Conservation (phyloP, 2,888 invertebrate species). For the Stegana nigrithorax region DNA sequence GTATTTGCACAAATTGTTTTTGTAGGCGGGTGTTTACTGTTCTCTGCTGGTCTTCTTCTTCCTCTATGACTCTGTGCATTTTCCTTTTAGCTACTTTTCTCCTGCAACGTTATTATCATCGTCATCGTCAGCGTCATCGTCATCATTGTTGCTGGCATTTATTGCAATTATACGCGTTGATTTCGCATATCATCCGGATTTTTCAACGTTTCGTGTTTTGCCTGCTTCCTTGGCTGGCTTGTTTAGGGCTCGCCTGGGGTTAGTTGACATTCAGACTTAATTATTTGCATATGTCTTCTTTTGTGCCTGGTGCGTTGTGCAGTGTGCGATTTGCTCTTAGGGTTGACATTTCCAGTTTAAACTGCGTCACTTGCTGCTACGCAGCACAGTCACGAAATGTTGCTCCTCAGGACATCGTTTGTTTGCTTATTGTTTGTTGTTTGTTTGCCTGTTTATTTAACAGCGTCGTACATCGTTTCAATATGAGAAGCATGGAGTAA, state of each 20-base stretch:
- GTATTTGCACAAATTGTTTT: not conserved
- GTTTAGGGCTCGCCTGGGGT: no score
- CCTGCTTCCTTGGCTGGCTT: no score
- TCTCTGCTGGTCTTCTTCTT: not conserved
- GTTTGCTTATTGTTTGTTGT: not conserved
- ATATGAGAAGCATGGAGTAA: no score
- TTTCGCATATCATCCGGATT: slow-evolving; percentile 10
- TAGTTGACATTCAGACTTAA: slow-evolving; percentile 4
- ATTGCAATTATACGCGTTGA: slow-evolving; percentile 3
- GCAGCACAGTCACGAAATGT: no score
- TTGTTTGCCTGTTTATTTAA: no score
- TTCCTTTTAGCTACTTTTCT: slow-evolving; percentile 15
- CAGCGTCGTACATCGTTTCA: no score
- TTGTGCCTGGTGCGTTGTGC: not conserved
- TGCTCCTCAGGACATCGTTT: no score
- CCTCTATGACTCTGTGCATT: slow-evolving; percentile 1
- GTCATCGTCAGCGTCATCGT: not conserved
- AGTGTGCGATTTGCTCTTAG: not conserved
- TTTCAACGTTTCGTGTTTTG: no score
- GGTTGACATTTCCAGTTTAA: no score
- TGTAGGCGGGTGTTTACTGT: not conserved
- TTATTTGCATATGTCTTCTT: slow-evolving; percentile 16
- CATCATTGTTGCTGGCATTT: not conserved
- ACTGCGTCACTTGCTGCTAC: no score
- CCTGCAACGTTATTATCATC: not conserved